These are phyloP conservation scores for Umimayanthus chanpuru DNA, from an alignment of 92 coral and sea anemone genomes.

Conservation along the genomic window DNA sequence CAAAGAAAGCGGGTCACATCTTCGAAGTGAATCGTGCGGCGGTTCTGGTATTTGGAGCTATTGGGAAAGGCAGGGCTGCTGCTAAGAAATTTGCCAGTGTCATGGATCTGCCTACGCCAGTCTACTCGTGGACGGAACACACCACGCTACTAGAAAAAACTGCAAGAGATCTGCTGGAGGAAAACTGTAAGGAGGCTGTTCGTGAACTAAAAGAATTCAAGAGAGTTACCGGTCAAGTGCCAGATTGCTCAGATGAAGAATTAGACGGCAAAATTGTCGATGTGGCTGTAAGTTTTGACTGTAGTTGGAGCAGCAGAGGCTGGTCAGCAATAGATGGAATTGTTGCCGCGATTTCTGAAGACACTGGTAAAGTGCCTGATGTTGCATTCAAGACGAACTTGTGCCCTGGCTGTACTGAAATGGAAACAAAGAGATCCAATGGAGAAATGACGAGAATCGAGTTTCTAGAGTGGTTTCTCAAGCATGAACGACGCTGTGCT, in stretches of 20 bases:
- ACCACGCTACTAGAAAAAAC: neutral
- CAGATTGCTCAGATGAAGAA: slow-evolving; percentile 33
- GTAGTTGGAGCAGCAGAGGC: slow-evolving; percentile 38
- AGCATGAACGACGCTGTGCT: slow-evolving; percentile 35
- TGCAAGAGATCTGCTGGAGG: slow-evolving; percentile 24
- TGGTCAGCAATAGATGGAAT: slow-evolving; percentile 42
- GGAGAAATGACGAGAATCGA: slow-evolving; percentile 6
- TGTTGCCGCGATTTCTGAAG: slow-evolving; percentile 39
- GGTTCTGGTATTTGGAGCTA: too few relatives aligned
- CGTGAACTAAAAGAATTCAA: slow-evolving; percentile 16
- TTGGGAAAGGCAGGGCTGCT: too few relatives aligned
- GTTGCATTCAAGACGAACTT: slow-evolving; percentile 28
- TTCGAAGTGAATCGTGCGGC: too few relatives aligned
- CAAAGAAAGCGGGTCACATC: too few relatives aligned
- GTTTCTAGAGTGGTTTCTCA: slow-evolving; percentile 15
- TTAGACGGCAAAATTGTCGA: slow-evolving; percentile 1
- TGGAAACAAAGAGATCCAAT: slow-evolving; percentile 28
- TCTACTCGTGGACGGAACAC: slow-evolving; percentile 13
- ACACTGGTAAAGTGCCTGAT: slow-evolving; percentile 45
- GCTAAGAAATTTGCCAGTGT: too few relatives aligned
- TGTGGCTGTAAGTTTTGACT: slow-evolving; percentile 34
- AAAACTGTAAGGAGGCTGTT: slow-evolving; percentile 28
- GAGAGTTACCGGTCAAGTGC: neutral
- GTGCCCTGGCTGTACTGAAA: slow-evolving; percentile 31
- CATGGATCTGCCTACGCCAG: neutral